phyloP scores from a whole-genome alignment of 1,140 invertebrate species.

The Leucophenga varia region DNA sequence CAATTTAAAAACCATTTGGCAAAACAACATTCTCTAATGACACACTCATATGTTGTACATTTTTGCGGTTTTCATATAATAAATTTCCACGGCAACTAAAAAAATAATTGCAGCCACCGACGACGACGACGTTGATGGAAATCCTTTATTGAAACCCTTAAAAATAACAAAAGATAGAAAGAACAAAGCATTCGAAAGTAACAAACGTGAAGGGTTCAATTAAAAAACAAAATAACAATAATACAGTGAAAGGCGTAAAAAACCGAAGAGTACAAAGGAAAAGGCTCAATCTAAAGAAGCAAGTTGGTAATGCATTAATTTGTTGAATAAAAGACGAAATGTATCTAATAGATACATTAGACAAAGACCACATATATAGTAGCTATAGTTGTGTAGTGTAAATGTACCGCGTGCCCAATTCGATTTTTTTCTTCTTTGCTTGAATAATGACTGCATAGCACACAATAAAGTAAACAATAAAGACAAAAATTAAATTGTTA shows the following conservation, averaged over 20 bases:
- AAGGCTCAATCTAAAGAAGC: slow-evolving; percentile 37
- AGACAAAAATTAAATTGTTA: slow-evolving; percentile 44
- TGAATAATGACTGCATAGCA: slow-evolving; percentile 41
- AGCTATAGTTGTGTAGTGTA: too few species aligned
- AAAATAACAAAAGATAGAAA: too few species aligned
- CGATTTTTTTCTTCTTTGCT: too few species aligned
- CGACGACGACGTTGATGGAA: slow-evolving; percentile 26
- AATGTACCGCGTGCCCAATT: too few species aligned
- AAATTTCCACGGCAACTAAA: slow-evolving; percentile 31
- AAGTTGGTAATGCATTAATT: too few species aligned
- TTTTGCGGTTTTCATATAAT: slow-evolving; percentile 43
- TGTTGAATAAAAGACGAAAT: too few species aligned
- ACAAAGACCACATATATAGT: slow-evolving; percentile 42
- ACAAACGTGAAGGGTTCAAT: too few species aligned
- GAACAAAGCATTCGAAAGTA: too few species aligned
- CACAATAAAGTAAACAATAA: slow-evolving; percentile 54
- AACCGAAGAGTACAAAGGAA: too few species aligned
- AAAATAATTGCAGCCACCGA: slow-evolving; percentile 3
- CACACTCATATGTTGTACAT: slow-evolving; percentile 46
- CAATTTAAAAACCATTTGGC: slow-evolving; percentile 53
- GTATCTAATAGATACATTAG: slow-evolving; percentile 43
- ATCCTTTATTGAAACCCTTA: slow-evolving; percentile 31
- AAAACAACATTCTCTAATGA: slow-evolving; percentile 54
- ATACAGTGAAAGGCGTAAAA: too few species aligned
- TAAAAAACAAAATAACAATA: too few species aligned